phyloP scores from a whole-genome alignment of 2,797 vertebrate genomes.

The Manis javanica region DNA sequence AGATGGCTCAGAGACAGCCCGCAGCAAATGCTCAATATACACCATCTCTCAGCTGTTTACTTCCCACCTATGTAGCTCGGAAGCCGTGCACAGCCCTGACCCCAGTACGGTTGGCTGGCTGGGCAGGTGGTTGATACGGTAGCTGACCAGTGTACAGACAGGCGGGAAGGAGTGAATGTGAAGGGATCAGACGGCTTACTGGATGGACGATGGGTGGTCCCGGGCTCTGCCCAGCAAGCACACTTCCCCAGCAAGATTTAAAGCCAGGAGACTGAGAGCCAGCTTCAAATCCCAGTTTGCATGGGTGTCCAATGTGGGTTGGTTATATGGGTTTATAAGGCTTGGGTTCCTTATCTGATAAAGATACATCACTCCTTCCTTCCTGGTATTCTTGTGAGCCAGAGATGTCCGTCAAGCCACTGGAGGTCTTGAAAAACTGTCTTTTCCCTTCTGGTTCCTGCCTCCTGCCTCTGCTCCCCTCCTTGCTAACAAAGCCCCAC shows the following conservation, averaged over 20 bases:
- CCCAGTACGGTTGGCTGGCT: neutral
- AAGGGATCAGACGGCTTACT: neutral
- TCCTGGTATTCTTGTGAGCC: neutral
- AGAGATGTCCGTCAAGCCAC: neutral
- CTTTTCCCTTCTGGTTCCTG: neutral
- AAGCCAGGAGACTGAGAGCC: neutral
- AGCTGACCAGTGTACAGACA: neutral
- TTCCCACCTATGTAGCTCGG: rapidly evolving
- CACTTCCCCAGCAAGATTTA: neutral
- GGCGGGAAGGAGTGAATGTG: too few relatives aligned
- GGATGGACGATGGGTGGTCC: neutral
- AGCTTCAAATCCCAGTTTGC: neutral
- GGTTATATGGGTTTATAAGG: neutral
- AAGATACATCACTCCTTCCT: neutral
- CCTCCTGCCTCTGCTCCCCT: neutral
- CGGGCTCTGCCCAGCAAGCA: neutral
- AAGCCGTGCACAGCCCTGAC: neutral
- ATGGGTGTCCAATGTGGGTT: neutral
- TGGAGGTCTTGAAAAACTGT: neutral
- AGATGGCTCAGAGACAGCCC: neutral
- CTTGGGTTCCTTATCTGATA: neutral
- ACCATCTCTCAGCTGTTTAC: neutral
- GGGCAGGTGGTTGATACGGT: neutral
- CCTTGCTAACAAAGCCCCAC: neutral
- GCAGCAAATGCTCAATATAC: neutral